Base-by-base conservation (phyloP, 1,140 invertebrate genomes). In the Luehdorfia chinensis region DNA sequence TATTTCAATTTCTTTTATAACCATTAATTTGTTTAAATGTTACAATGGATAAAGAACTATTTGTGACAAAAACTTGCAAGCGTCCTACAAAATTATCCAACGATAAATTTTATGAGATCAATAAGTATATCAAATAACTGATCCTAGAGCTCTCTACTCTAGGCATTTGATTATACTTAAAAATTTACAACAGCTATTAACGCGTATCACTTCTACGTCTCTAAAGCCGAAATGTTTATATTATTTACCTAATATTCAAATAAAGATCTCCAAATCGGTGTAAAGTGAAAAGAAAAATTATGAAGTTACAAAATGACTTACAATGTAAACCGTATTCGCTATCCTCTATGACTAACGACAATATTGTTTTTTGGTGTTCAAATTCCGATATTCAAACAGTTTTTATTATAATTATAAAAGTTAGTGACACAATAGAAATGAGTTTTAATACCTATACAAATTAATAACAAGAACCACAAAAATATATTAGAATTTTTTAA, bases 111-210 rank as follows among this genome's bases (percentile, higher is more conserved):
- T 32, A 46, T 58, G 59, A 61, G 68, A 59, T 59, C 57, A 59
- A 55, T 48, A 48, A 32, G 41, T 51, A 44, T 44, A 39, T 61
- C 39, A 54, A 55, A 50, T 58, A 16, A 34, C 50, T 31, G 67
- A 66, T 74, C 70, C 62, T 55, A 47, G 70, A 74, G 70, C 65
- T 32, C 30, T 41, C 49, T 58, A 55, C 11, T 44, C 51, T 62
- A 59, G 8, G 6, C 27, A 33, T 33, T 30, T 52, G 33, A 43
- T 27, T 57, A 52, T 30, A 47, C 39, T 57, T 66, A 54, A 60
- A 33, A 55, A 48, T 53, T 60, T 59, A 52, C 28, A 47, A 46
- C 32, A 46, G 52, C 28, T 36, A 47, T 28, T 45, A 51, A 30
- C 50, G n/a, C n/a, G 39, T 61, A 53, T 50, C 41, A 53, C 47